Base-by-base conservation (phyloP, 2,113 vertebrate species). In the Cinclus cinclus region DNA sequence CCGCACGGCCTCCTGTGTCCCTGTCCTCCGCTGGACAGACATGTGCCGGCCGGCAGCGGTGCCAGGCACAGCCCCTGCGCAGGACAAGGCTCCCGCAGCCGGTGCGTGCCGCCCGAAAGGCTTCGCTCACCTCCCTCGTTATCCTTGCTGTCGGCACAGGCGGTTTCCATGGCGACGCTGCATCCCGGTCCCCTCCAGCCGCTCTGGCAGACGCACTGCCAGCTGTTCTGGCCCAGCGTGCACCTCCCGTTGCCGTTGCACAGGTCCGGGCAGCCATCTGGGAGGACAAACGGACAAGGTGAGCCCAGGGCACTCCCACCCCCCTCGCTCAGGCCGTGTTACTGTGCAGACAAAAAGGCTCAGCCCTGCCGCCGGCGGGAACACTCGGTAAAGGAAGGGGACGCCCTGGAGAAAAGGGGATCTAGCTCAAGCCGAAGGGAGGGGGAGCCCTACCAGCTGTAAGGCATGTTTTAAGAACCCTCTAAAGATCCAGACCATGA, bases 151-250 rank as follows among this genome's bases (percentile, higher is more conserved):
- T 99, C 99, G 18, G 99, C 99, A 33, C 99, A 99, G 96, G 99
- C 99, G 52, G 99, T 99, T 97, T 99, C 99, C 99, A 99, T 99
- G 98, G 99, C 99, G 94, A 99, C 99, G 88, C 98, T 99, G 98
- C 99, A 99, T 95, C 99, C 99, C 21, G 98, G 98, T 52, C 99
- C 99, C 98, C 99, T 99, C 99, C 99, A 99, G 98, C 99, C 99
- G 52, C 98, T 99, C 98, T 99, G 99, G 98, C 99, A 99, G 97
- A 99, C 98, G 90, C 99, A 99, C 97, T 99, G 99, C 99, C 99
- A 99, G 98, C 99, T 99, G 98, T 99, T 99, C 98, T 99, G 99
- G 97, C 99, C 99, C 98, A 99, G 98, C 94, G 98, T 99, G 98
- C 99, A 99, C 98, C 99, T 99, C 97, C 99, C 99, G 31, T 99